A percentile compares a stretch with the other conserved stretches of the same genome.
phyloP scores from a whole-genome alignment of 2,888 invertebrate genomes.

The Cataglyphis albicans region DNA sequence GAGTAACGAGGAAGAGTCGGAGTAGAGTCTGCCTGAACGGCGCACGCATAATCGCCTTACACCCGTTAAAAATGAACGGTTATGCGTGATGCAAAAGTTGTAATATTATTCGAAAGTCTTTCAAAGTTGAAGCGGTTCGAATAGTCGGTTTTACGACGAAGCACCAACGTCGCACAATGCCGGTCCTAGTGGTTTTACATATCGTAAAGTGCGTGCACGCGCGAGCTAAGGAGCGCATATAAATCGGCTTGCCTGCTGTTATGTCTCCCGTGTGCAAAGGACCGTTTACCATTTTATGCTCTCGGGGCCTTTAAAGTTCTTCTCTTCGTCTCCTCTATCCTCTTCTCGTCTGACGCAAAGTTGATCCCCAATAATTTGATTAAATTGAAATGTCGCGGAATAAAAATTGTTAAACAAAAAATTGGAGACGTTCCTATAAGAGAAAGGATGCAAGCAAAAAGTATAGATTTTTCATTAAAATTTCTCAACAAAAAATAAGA shows the following conservation, averaged over 20 bases:
- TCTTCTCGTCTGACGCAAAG: not conserved
- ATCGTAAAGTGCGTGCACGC: constrained; percentile 80
- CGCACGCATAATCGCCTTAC: not conserved
- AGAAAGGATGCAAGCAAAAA: not conserved
- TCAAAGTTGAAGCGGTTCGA: constrained; percentile 72
- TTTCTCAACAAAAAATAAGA: not conserved
- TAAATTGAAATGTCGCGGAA: not conserved
- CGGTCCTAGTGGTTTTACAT: constrained; percentile 79
- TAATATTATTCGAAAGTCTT: constrained; percentile 74
- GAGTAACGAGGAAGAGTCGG: constrained; percentile 3
- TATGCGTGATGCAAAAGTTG: constrained; percentile 60
- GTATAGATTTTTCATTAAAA: not conserved
- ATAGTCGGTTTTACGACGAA: constrained; percentile 78
- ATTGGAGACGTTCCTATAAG: not conserved
- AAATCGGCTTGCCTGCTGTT: constrained; percentile 81
- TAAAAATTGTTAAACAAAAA: not conserved
- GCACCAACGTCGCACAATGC: constrained; percentile 75
- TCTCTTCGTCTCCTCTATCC: not conserved
- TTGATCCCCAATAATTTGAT: not conserved
- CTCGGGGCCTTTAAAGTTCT: constrained; percentile 65
- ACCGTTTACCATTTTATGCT: constrained; percentile 80
- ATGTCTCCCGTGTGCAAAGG: constrained; percentile 79
- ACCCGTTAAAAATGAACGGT: constrained; percentile 24
- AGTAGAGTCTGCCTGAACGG: not conserved
- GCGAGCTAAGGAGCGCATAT: constrained; percentile 80